Conservation (phyloP, 2,113 vertebrate genomes). For the Elachura formosa region DNA sequence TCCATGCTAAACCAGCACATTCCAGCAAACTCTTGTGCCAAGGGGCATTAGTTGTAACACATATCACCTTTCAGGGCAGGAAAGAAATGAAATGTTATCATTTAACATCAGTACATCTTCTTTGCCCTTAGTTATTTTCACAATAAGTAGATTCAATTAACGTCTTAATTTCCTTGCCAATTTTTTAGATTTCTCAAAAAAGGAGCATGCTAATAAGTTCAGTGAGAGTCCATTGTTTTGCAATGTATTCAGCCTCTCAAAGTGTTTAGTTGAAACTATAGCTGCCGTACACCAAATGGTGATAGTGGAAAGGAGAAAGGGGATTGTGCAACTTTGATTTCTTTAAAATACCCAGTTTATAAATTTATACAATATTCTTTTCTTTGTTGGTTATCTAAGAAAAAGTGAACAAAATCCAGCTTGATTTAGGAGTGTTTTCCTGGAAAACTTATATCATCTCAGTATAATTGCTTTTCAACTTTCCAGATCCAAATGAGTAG, state of each 20-base stretch:
- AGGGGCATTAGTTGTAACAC: slow-evolving; percentile 54
- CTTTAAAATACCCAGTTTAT: neutral
- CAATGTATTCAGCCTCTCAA: neutral
- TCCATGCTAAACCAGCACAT: slow-evolving; percentile 60
- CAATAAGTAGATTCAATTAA: neutral
- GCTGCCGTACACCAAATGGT: neutral
- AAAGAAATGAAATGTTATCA: slow-evolving; percentile 29
- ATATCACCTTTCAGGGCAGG: slow-evolving; percentile 37
- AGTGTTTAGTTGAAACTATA: neutral
- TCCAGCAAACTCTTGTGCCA: slow-evolving; percentile 51
- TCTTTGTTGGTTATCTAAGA: neutral
- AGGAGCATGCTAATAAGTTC: neutral
- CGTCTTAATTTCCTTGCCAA: neutral
- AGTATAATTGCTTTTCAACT: neutral
- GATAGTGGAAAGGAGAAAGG: neutral
- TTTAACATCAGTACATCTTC: slow-evolving; percentile 26
- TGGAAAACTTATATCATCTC: neutral
- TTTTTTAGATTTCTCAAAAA: neutral
- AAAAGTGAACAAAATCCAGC: neutral
- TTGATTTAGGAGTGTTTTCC: neutral
- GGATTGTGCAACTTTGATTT: neutral
- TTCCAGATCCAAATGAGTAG: neutral
- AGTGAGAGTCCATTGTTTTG: neutral
- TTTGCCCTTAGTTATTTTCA: neutral
- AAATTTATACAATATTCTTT: neutral